Conservation (phyloP, 2,797 vertebrate species). For the Hafferia zeledoni region DNA sequence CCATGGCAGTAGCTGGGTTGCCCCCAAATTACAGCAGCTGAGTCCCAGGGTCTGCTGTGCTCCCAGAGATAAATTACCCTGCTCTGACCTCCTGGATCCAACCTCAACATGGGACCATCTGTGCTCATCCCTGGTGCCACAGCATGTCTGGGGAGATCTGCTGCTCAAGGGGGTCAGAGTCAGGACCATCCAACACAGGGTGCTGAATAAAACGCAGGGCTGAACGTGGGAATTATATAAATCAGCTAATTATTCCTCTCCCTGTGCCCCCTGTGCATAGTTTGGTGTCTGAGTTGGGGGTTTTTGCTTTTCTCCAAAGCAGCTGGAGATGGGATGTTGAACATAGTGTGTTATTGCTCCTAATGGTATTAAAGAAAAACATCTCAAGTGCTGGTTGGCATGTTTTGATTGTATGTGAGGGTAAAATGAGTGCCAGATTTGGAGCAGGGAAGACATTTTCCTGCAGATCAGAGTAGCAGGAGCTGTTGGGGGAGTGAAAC, state of each 20-base stretch:
- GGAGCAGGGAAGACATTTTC: background rate
- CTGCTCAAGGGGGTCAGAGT: background rate
- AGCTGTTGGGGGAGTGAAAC: background rate
- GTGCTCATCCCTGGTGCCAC: background rate
- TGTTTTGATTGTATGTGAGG: constrained; percentile 47
- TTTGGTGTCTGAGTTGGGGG: constrained; percentile 15
- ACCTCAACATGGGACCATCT: background rate
- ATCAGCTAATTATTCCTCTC: constrained; percentile 32
- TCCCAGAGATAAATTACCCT: background rate
- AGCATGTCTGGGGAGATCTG: background rate
- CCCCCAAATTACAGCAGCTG: constrained; percentile 17
- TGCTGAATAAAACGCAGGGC: background rate
- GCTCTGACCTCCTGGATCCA: background rate
- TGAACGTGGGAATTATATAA: constrained; percentile 11
- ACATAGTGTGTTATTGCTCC: constrained; percentile 64
- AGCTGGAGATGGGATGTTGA: constrained; percentile 64
- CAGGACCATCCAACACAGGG: background rate
- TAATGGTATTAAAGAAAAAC: constrained; percentile 62
- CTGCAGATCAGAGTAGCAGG: constrained; percentile 15
- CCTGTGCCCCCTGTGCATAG: background rate
- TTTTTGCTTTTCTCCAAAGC: constrained; percentile 58
- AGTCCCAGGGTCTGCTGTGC: background rate
- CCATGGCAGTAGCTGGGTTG: background rate
- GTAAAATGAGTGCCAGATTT: constrained; percentile 58
- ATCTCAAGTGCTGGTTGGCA: constrained; percentile 43